phyloP scores from a whole-genome alignment of 2,113 vertebrate species.

The Pseudopipra pipra region DNA sequence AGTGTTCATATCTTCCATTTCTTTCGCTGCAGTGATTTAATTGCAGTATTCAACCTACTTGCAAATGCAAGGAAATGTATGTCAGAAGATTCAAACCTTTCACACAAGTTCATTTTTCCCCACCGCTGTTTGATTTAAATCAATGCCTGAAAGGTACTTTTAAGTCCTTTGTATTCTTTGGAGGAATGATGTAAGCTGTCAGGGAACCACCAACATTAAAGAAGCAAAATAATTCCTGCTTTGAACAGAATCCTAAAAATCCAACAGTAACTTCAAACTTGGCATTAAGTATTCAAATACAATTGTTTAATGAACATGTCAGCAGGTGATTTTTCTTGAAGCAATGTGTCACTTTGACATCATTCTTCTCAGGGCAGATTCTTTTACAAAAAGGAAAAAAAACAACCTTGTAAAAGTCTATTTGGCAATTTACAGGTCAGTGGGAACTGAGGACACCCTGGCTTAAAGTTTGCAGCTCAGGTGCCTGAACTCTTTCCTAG shows the following conservation, averaged over 20 bases:
- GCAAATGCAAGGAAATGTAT: not conserved
- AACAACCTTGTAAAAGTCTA: not conserved
- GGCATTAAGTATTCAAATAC: not conserved
- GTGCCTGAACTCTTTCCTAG: not conserved
- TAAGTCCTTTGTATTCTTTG: slow-evolving; percentile 40
- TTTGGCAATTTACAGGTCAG: not conserved
- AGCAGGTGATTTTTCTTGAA: not conserved
- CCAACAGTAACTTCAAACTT: not conserved
- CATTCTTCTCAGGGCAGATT: not conserved
- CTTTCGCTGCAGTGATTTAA: not conserved
- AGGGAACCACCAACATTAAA: slow-evolving; percentile 29
- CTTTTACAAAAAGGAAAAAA: not conserved
- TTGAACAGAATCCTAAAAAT: slow-evolving; percentile 22
- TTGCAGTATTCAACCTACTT: not conserved
- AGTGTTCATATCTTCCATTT: not conserved
- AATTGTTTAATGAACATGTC: slow-evolving; percentile 29
- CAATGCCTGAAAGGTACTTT: slow-evolving; percentile 23
- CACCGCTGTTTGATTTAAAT: slow-evolving; percentile 22
- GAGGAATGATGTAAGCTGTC: slow-evolving; percentile 46
- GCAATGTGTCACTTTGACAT: not conserved
- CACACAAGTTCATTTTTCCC: not conserved
- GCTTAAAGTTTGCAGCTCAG: not conserved
- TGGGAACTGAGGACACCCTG: not conserved
- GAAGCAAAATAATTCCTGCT: not conserved
- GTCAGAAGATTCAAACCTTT: slow-evolving; percentile 39